Evolutionary conservation across 2,888 invertebrate species (phyloP), one percentile per base, ranked within the genome.

Genomic region (Dicycla oo): DNA sequence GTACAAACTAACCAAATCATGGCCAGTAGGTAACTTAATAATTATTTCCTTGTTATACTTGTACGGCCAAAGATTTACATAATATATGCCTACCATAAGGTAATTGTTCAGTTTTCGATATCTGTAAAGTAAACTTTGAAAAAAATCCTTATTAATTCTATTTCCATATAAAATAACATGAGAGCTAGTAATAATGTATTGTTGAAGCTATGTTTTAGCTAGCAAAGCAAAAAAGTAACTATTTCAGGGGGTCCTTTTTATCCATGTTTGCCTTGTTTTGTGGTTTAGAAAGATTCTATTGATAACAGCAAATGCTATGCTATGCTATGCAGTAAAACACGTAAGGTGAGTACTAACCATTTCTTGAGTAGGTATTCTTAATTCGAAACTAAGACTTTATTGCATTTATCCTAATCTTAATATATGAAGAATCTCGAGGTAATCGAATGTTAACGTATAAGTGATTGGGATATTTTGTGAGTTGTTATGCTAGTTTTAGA

Each of bases 401-500:
- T 81, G 76, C 81, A 81, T 79, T 75, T 84, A 58, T 84, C 81
- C 73, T 82, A 69, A 84, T 81, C 73, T 67, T 53, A 45, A 74
- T 53, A 74, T 53, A 73, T 67, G 64, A 58, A 73, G 38, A 61
- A 69, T 73, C 70, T 60, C 34, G 53, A 65, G 70, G 68, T 58
- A 69, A 49, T 66, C 65, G 64, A 75, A 74, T 74, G 65, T 73
- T 69, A 60, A 54, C 60, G 11, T 72, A n/a, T 72, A 69, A 69
- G 79, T 69, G 73, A 78, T 86, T 75, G 61, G 85, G 77, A 84
- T 86, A 78, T 83, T 80, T 83, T 90, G 88, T 90, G 86, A 86
- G 83, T 91, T 91, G 89, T 91, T 91, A 86, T 84, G 88, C 78
- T 93, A 91, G 88, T 90, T 90, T 88, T 88, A 89, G 83, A 86